These are phyloP conservation scores for Andinoacara biseriatus DNA, from an alignment of 2,113 vertebrate genomes.

Conservation along the genomic window DNA sequence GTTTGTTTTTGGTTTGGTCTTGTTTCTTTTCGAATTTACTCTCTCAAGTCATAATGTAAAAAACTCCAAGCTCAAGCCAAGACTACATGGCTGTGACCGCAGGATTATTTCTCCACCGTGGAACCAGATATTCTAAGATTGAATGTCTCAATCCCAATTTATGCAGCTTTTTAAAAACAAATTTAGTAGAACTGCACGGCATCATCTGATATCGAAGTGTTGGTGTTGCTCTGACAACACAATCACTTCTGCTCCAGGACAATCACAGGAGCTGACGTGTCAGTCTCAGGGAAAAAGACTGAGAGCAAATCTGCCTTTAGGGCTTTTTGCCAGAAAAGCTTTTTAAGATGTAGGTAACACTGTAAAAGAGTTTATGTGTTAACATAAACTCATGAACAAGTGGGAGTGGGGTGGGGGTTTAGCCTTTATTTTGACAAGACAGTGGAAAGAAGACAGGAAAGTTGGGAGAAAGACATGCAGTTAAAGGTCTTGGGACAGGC, in stretches of 20 bases:
- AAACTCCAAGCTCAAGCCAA: constrained; percentile 1
- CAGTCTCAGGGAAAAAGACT: not conserved
- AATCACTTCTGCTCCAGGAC: not conserved
- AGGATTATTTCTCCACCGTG: not conserved
- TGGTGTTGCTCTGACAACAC: not conserved
- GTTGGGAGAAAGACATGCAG: too few relatives aligned
- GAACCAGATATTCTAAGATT: constrained; percentile 13
- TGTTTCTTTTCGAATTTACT: not conserved
- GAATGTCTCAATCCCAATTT: constrained; percentile 3
- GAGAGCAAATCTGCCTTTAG: not conserved
- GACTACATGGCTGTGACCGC: constrained; percentile 4
- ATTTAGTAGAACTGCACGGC: not conserved
- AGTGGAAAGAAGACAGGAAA: too few relatives aligned
- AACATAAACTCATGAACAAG: too few relatives aligned
- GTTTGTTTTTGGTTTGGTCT: not conserved
- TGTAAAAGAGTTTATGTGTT: not conserved
- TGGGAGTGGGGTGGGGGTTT: too few relatives aligned
- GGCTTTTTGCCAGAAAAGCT: not conserved
- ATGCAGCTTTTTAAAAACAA: not conserved
- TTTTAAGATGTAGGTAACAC: not conserved
- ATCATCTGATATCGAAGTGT: not conserved
- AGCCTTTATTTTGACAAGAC: too few relatives aligned
- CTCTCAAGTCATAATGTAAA: not conserved
- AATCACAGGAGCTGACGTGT: not conserved
- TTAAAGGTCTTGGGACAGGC: too few relatives aligned